Percentiles rank a stretch among this genome's conserved stretches.
Evolutionary conservation across 2,113 vertebrate genomes (phyloP).

Genomic region (Bufo gargarizans): DNA sequence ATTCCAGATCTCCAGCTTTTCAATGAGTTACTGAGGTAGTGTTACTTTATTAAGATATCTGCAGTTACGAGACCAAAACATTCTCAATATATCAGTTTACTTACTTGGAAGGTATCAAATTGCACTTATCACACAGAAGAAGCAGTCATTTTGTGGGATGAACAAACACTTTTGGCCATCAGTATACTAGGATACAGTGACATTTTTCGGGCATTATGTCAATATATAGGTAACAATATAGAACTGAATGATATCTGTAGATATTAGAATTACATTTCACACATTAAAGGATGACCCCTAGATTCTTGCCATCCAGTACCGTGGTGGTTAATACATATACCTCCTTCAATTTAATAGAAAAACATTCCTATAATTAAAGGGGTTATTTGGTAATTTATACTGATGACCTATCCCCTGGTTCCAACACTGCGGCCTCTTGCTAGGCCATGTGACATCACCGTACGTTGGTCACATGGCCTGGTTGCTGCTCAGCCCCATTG

Average conservation of each 20-base stretch:
- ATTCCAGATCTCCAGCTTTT: neutral
- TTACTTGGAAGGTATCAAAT: conserved; percentile 15
- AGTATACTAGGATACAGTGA: neutral
- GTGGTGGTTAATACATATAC: too few species aligned
- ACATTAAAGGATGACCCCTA: neutral
- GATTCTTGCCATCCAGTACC: neutral
- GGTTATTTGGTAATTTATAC: too few species aligned
- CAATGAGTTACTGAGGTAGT: neutral
- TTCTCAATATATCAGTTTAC: conserved; percentile 5
- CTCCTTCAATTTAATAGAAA: too few species aligned
- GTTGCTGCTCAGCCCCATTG: too few species aligned
- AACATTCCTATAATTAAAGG: too few species aligned
- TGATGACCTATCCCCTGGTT: too few species aligned
- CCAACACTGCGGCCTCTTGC: too few species aligned
- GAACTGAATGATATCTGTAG: neutral
- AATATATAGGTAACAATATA: neutral
- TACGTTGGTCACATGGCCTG: too few species aligned
- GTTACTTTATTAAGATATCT: conserved; percentile 35
- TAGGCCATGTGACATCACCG: too few species aligned
- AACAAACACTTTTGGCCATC: neutral
- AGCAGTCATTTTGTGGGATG: conserved; percentile 10
- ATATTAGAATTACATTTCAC: neutral
- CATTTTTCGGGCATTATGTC: neutral
- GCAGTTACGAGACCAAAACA: conserved; percentile 5
- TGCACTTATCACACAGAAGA: neutral